These are phyloP conservation scores for Tiliacea citrago DNA, from an alignment of 2,888 invertebrate species.

Conservation along the genomic window DNA sequence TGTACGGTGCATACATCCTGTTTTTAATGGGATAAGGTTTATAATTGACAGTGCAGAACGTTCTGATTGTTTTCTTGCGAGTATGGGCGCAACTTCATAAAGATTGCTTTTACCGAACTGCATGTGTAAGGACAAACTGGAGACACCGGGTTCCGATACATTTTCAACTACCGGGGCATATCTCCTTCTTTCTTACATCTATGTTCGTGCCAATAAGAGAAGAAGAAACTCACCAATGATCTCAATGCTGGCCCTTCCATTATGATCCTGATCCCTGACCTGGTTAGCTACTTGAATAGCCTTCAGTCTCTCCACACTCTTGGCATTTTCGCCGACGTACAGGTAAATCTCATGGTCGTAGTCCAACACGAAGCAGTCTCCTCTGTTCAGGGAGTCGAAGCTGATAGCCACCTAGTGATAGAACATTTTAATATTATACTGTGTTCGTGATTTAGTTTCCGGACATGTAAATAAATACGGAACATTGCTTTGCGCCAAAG, in stretches of 20 bases:
- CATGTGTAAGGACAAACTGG: too few relatives aligned
- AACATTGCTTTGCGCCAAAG: too few relatives aligned
- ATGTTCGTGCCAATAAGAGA: not conserved
- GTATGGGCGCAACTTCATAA: too few relatives aligned
- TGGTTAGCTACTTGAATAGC: slow-evolving; percentile 96
- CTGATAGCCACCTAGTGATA: slow-evolving; percentile 90
- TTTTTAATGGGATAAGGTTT: too few relatives aligned
- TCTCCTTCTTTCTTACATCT: too few relatives aligned
- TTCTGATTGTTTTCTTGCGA: too few relatives aligned
- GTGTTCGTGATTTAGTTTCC: not conserved
- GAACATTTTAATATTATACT: not conserved
- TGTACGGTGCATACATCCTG: too few relatives aligned
- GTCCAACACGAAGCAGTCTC: slow-evolving; percentile 98
- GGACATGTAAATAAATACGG: not conserved
- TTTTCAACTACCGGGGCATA: too few relatives aligned
- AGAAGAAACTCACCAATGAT: slow-evolving; percentile 92
- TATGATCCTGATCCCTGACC: slow-evolving; percentile 96
- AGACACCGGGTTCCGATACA: too few relatives aligned
- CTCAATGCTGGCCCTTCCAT: slow-evolving; percentile 94
- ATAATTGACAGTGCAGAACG: too few relatives aligned
- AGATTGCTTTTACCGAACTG: too few relatives aligned
- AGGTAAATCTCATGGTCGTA: slow-evolving; percentile 94
- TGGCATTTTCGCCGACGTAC: slow-evolving; percentile 95
- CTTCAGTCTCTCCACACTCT: slow-evolving; percentile 95
- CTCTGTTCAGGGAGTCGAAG: slow-evolving; percentile 96